phyloP scores from a whole-genome alignment of 1,140 invertebrate species.

The Eriosoma lanigerum region DNA sequence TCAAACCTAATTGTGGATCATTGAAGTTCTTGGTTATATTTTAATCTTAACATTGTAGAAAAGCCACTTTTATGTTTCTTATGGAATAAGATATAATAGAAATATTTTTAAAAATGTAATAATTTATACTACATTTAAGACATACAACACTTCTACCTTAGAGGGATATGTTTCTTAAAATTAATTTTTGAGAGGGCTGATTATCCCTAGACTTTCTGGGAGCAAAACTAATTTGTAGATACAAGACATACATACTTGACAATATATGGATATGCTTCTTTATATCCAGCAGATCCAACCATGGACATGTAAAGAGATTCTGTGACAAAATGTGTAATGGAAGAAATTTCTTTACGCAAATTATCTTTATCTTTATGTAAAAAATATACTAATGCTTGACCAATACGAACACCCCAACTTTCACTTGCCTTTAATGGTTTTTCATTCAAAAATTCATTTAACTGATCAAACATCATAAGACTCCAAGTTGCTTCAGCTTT shows the following conservation, averaged over 20 bases:
- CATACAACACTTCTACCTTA: too few species aligned
- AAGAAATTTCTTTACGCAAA: slow-evolving; percentile 60
- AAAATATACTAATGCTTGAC: slow-evolving; percentile 64
- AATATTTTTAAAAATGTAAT: too few species aligned
- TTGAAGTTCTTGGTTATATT: too few species aligned
- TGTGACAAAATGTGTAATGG: slow-evolving; percentile 65
- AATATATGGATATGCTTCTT: slow-evolving; percentile 78
- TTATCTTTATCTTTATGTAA: slow-evolving; percentile 58
- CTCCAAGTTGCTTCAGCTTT: slow-evolving; percentile 86
- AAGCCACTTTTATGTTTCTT: too few species aligned
- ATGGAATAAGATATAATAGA: too few species aligned
- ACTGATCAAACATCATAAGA: slow-evolving; percentile 75
- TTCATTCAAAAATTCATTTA: slow-evolving; percentile 66
- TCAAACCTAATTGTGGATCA: too few species aligned
- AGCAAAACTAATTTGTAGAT: too few species aligned
- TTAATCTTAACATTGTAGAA: too few species aligned
- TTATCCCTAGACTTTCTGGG: too few species aligned
- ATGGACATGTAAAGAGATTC: slow-evolving; percentile 65
- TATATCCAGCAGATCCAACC: slow-evolving; percentile 70
- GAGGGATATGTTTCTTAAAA: too few species aligned
- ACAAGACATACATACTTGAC: slow-evolving; percentile 68
- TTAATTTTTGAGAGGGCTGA: too few species aligned
- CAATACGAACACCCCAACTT: slow-evolving; percentile 67
- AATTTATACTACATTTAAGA: too few species aligned
- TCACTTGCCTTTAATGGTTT: slow-evolving; percentile 60